Percentiles rank a stretch among this genome's conserved stretches.
Conservation (phyloP, 2,888 invertebrate species). For the Glyphotaelius pellucidus region DNA sequence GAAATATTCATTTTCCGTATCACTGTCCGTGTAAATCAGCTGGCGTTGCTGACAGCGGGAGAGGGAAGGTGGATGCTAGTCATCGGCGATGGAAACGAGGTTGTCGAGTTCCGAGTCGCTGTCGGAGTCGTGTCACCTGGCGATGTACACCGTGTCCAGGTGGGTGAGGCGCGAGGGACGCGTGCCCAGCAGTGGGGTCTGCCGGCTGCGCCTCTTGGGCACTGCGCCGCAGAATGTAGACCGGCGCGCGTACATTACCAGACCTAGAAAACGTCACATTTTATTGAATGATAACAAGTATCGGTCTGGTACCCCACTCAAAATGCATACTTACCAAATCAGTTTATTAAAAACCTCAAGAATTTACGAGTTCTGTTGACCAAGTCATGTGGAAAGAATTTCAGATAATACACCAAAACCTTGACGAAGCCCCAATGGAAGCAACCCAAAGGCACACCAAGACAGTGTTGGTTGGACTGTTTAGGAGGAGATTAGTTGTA, state of each 20-base stretch:
- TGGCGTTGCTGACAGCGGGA: neutral
- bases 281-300: neutral
- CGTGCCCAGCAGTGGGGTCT: slow-evolving; percentile 75
- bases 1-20: neutral
- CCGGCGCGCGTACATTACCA: slow-evolving; percentile 76
- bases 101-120: slow-evolving; percentile 78
- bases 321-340: neutral
- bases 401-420: neutral
- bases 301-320: neutral
- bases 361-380: neutral
- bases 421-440: neutral
- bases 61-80: neutral
- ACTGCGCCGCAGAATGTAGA: slow-evolving; percentile 76
- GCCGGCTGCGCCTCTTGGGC: slow-evolving; percentile 71
- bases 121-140: slow-evolving; percentile 79
- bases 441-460: neutral
- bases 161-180: slow-evolving; percentile 72
- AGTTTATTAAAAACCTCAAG: no score
- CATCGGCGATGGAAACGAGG: slow-evolving; percentile 70
- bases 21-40: neutral
- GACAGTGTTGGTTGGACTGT: neutral
- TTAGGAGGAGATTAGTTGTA: neutral
- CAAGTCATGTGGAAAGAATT: neutral
- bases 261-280: slow-evolving; percentile 69
- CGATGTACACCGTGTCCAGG: slow-evolving; percentile 79